Base-by-base conservation (phyloP, 2,797 vertebrate species). In the Hypotaenidia philippensis region DNA sequence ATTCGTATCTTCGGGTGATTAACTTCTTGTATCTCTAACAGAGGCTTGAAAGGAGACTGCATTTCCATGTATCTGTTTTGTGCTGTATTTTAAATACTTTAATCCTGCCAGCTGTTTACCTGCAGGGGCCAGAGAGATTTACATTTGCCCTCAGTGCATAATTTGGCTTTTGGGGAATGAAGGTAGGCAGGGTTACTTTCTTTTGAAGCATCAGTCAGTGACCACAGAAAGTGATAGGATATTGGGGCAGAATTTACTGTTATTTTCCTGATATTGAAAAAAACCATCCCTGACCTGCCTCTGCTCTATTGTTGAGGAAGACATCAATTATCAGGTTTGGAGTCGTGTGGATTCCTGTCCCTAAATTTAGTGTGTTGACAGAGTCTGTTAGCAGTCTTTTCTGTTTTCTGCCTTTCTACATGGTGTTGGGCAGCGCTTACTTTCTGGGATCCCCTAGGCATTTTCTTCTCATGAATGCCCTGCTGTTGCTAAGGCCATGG, bases 51-150 rank as follows among this genome's bases (percentile, higher is more conserved):
- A 94, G 63, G 18, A 76, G 87, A 59, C 38, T 89, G 38, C n/a
- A 90, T 96, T 96, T 96, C 66, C 90, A 87, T 96, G 15, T 27
- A 65, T 41, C 20, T 69, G 83, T 94, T 92, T 90, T 89, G 66
- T 59, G 92, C 89, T 1, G 1, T 76, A 70, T 65, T 94, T 95
- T 92, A 79, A 95, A 94, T 95, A 87, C 78, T 90, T 93, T 61
- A 96, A 90, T 95, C 55, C 81, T 94, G 55, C 77, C 92, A 96
- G 94, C 92, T 96, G 95, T 93, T 94, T 89, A 87, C 89, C 95
- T 96, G 50, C 90, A 89, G 92, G 92, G 94, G 38, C 50, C 47
- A 63, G 18, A 49, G 44, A 45, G 45, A 94, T 96, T 96, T 96
- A 89, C 94, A 95, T 96, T 94, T 87, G 34, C 77, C 41, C 41